A percentile compares a stretch with the other conserved stretches of the same genome.
Evolutionary conservation across 2,797 vertebrate genomes (phyloP).

Genomic region (Setipinna tenuifilis): DNA sequence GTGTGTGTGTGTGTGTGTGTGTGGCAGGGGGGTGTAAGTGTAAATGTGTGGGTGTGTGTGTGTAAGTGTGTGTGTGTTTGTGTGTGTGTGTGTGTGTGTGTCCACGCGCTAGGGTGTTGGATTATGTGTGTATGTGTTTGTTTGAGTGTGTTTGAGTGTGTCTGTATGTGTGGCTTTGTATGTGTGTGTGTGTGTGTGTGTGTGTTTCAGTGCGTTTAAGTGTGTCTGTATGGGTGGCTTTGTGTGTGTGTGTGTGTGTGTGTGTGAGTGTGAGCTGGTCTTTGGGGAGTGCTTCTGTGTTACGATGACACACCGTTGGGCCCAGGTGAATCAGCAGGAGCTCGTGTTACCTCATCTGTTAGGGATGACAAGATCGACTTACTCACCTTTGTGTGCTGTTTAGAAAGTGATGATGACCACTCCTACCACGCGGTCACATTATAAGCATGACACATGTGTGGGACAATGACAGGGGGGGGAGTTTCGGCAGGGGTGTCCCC

Average conservation of each 20-base stretch:
- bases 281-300: too few species aligned
- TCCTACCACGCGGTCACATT: slow-evolving; percentile 43
- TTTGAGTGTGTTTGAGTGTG: background rate
- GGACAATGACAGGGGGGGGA: slow-evolving; percentile 31
- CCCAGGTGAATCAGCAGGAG: slow-evolving; percentile 42
- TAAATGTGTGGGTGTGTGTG: background rate
- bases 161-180: background rate
- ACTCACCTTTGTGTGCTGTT: slow-evolving; percentile 40
- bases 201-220: background rate
- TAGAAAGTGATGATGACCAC: slow-evolving; percentile 41
- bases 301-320: slow-evolving; percentile 14
- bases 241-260: background rate
- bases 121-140: background rate
- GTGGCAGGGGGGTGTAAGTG: slow-evolving; percentile 19
- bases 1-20: slow-evolving; percentile 7
- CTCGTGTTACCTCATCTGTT: slow-evolving; percentile 40
- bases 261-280: background rate
- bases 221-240: background rate
- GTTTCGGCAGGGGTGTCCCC: background rate
- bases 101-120: too few species aligned
- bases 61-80: background rate
- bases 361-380: slow-evolving; percentile 42
- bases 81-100: slow-evolving; percentile 2
- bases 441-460: slow-evolving; percentile 47
- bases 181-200: background rate